Conservation (phyloP, 2,888 invertebrate genomes). For the Parelbella ahira region DNA sequence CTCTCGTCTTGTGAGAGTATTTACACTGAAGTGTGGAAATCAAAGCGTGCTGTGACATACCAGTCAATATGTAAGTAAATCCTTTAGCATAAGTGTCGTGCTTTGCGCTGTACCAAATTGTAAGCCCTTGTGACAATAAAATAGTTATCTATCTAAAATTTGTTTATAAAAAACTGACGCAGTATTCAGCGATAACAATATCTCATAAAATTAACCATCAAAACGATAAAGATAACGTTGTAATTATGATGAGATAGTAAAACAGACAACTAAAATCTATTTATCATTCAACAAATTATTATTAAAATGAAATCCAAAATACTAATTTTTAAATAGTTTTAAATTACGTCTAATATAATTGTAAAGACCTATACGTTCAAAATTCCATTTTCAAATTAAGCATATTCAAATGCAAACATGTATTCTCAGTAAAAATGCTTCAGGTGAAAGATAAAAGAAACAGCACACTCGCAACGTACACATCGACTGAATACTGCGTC, state of each 20-base stretch:
- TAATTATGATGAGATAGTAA: no score
- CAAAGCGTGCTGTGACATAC: slow-evolving; percentile 75
- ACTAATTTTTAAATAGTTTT: no score
- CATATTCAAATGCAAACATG: slow-evolving; percentile 16
- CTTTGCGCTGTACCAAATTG: slow-evolving; percentile 59
- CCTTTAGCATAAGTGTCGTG: slow-evolving; percentile 56
- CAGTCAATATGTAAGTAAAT: slow-evolving; percentile 73
- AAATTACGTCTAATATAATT: no score
- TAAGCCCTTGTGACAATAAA: slow-evolving; percentile 63
- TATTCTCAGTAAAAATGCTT: slow-evolving; percentile 13
- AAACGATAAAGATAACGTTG: no score
- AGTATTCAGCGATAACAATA: slow-evolving; percentile 5
- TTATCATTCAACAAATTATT: no score
- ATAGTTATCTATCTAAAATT: slow-evolving; percentile 26
- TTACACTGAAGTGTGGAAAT: slow-evolving; percentile 42
- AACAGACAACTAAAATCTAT: no score
- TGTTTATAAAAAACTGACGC: slow-evolving; percentile 9
- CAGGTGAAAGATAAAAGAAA: slow-evolving; percentile 17
- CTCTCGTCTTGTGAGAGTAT: slow-evolving; percentile 40
- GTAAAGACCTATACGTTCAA: no score
- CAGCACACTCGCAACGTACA: slow-evolving; percentile 11
- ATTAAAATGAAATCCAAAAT: no score
- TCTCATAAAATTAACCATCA: no score
- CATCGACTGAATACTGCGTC: slow-evolving; percentile 23
- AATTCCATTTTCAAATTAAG: slow-evolving; percentile 7